Base-by-base conservation (phyloP, 2,888 invertebrate genomes). In the Ichneumon xanthorius region DNA sequence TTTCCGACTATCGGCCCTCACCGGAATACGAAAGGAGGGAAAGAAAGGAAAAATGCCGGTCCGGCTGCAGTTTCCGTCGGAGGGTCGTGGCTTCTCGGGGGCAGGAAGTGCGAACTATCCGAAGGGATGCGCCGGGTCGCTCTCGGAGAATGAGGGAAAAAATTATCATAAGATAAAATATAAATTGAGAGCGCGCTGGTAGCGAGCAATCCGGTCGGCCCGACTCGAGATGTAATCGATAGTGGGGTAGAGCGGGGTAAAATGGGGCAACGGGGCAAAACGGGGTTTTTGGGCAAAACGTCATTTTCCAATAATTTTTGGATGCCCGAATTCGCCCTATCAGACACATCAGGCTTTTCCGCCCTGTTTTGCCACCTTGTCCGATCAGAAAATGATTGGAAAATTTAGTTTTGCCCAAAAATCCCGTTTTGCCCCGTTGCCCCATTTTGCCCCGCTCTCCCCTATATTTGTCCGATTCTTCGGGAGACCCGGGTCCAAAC, bases 11-110 rank as follows among this genome's bases (percentile, higher is more conserved):
- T 89, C 89, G 88, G 84, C 86, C 85, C 89, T 88, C 87, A 84
- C 80, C 84, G 88, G 93, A 93, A 93, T 93, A 92, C 92, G 89
- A 92, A 93, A 86, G 82, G 78, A 84, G 71, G 55, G 37, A 50
- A 78, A 19, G 37, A 78, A 48, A 48, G 16, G 14, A 48, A 48
- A 37, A 30, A 30, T 16, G 14, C 9, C 5, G 0, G 14, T 45
- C 65, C 14, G 33, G 19, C 14, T 68, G 37, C 48, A 37, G 14
- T 61, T 50, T 71, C n/a, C 68, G 26, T 26, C 50, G 30, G 33
- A 14, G 72, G 70, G 75, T 63, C 45, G 40, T 9, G 3, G 53
- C 58, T 30, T 33, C 63, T 22, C 16, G 53, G n/a, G 37, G 73
- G 68, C 50, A 45, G 77, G 63, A 84, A 80, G 75, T 84, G 50